Base-by-base conservation (phyloP, 2,888 invertebrate species). In the Pegoplata infirma region DNA sequence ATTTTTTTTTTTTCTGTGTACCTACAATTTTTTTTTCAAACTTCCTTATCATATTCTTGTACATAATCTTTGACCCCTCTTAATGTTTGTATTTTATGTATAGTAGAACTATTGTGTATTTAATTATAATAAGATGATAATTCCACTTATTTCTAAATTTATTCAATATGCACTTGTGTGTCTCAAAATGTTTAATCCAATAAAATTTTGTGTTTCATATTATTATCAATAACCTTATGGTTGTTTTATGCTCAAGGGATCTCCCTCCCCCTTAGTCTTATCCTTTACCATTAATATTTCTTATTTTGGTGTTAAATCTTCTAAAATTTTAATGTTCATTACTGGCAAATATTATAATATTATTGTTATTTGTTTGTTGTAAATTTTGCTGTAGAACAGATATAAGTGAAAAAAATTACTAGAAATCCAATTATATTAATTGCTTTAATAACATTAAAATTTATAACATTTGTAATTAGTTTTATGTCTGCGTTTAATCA, bases 371-470 rank as follows among this genome's bases (percentile, higher is more conserved):
- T 59, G 14, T 4, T 32, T 32, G n/a, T 55, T 28, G 4, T 21
- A 21, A 55, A 58, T 10, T 10, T 10, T 32, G 28, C 28, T 28
- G 1, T 1, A 6, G 1, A 28, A 28, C 28, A 6, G 8, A 28
- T 28, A 36, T 12, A 12, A 36, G 12, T 12, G 12, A 12, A 36
- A 12, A 36, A 12, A 36, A 12, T 12, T 2, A 12, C 36, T 12
- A 3, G 12, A 12, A 36, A 36, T 12, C 36, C 40, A 56, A 58
- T 68, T 68, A 68, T 32, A 16, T 56, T 58, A 68, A 68, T 68
- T 56, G 21, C 56, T 19, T 68, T 56, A 68, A 68, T 68, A 68
- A 68, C 32, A 68, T 68, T 56, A 56, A 56, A 67, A 47, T 56
- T 67, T 32, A 56, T 46, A 68, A 58, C 56, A 56, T 56, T 49